Evolutionary conservation across 2,888 invertebrate genomes (phyloP).

Genomic region (Resseliella maxima): DNA sequence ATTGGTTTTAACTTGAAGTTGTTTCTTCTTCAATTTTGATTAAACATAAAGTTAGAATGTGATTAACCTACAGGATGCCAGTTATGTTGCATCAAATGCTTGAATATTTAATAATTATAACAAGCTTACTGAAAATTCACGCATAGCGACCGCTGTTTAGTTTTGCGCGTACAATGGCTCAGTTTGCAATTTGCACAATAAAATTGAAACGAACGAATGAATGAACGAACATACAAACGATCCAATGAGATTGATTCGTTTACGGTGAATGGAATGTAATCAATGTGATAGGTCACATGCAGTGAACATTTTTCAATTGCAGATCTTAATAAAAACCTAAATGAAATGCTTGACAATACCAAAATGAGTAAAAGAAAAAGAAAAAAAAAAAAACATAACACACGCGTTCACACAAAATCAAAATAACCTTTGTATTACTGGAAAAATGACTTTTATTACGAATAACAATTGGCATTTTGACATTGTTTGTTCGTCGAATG

Average conservation of each 20-base stretch:
- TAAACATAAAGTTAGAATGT: not conserved
- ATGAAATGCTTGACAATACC: not conserved
- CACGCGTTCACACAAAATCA: conserved; percentile 24
- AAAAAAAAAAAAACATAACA: not conserved
- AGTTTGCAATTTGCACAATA: not conserved
- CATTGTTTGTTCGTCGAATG: not conserved
- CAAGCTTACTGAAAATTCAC: conserved; percentile 16
- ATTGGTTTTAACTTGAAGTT: not conserved
- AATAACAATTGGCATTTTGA: conserved; percentile 9
- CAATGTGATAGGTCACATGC: conserved; percentile 44
- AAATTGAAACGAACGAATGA: not conserved
- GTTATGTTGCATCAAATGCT: not conserved
- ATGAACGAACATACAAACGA: not conserved
- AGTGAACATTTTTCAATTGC: conserved; percentile 31
- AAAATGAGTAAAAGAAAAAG: not conserved
- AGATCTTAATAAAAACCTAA: not conserved
- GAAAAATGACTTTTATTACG: conserved; percentile 26
- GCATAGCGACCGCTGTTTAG: not conserved
- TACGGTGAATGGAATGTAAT: conserved; percentile 4
- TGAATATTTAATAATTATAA: conserved; percentile 13
- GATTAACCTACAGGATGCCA: conserved; percentile 45
- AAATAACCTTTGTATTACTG: conserved; percentile 45
- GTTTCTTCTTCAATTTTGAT: not conserved
- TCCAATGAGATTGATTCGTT: not conserved
- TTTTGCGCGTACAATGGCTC: not conserved